Evolutionary conservation across 2,797 vertebrate genomes (phyloP).

Genomic region (Etheostoma perlongum): DNA sequence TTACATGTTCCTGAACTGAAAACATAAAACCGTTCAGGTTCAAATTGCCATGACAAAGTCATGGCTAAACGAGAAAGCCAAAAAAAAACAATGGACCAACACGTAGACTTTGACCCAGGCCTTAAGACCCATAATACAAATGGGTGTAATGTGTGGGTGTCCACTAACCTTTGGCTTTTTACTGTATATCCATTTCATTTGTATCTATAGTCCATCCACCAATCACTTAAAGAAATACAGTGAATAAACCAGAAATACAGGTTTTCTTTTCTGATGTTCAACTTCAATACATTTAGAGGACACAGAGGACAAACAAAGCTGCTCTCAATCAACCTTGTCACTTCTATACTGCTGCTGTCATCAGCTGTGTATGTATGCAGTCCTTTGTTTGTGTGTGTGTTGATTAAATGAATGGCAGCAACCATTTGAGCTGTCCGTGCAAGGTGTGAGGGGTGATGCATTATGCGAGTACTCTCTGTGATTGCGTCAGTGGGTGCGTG

Average conservation of each 20-base stretch:
- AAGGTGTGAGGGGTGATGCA: conserved; percentile 64
- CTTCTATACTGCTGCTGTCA: conserved; percentile 46
- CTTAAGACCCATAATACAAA: too few species aligned
- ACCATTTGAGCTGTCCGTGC: conserved; percentile 59
- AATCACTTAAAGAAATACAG: conserved; percentile 1
- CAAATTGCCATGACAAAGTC: background rate
- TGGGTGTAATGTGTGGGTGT: background rate
- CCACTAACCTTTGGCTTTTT: background rate
- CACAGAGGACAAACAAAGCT: conserved; percentile 40
- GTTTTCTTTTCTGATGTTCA: conserved; percentile 1
- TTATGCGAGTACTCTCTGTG: conserved; percentile 70
- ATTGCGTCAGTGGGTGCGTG: conserved; percentile 69
- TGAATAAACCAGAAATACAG: background rate
- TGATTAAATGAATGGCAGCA: conserved; percentile 66
- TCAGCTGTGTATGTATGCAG: conserved; percentile 30
- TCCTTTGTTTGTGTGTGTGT: conserved; percentile 36
- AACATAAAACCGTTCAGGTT: background rate
- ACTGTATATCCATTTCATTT: background rate
- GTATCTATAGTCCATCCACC: background rate
- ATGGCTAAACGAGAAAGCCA: background rate
- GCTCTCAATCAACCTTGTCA: conserved; percentile 60
- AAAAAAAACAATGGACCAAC: background rate
- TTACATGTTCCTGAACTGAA: background rate
- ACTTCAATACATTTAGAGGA: conserved; percentile 46
- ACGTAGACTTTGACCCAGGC: background rate